Evolutionary conservation across 2,113 vertebrate species (phyloP), one percentile per base, ranked within the genome.

Genomic region (Scomber japonicus): DNA sequence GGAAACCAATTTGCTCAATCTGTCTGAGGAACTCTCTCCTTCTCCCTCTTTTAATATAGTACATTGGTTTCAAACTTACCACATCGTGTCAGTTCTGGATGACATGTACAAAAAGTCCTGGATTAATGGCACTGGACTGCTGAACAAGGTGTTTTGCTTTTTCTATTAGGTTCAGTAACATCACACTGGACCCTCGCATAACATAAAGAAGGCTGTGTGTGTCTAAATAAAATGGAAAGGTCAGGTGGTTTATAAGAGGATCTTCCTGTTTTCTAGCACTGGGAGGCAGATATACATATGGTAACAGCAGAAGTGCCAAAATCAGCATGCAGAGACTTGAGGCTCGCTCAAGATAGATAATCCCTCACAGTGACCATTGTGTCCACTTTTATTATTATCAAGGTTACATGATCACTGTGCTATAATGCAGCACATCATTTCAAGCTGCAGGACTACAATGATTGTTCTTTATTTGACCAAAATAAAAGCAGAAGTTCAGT

Each of bases 361-460:
- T 69, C 64, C 50, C 69, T 69, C 50, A 48, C 13, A 11, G 35
- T 40, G 35, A 40, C 35, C 35, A 40, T 40, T 9, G 35, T 44
- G 45, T 46, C 62, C 49, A 62, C 62, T 21, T 55, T 35, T 30
- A 67, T 68, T 44, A 49, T 16, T 49, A 15, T 78, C 14, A 63
- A 16, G 6, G 21, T 74, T 75, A 68, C 5, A 1, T 62, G 50
- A 73, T 50, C 13, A 30, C 51, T 69, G 50, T 35, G 19, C 67
- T 31, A 45, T 14, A 30, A 75, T 21, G n/a, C 55, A 48, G 6
- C 27, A 12, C 30, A 50, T 13, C 31, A 17, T 0, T 21, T 35
- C n/a, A 12, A 48, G 48, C 54, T 55, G 62, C 78, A 24, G 8
- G 54, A 30, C 10, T 2, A 5, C 17, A 48, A 17, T 17, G 1